Evolutionary conservation across 2,888 invertebrate genomes (phyloP).

Genomic region (Drosophila paranaensis): DNA sequence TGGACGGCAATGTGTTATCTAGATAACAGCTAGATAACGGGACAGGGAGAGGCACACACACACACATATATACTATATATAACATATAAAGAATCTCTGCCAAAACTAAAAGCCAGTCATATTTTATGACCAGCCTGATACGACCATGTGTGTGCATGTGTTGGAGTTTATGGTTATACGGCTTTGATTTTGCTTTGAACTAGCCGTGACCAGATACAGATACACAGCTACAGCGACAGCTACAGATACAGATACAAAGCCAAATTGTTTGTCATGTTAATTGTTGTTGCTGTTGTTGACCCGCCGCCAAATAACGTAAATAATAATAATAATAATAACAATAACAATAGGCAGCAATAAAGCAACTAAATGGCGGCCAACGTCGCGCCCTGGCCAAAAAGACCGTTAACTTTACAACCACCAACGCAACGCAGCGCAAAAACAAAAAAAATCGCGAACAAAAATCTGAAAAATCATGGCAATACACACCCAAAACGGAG

Average conservation of each 20-base stretch:
- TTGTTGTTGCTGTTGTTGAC: conserved; percentile 38
- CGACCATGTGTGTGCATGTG: conserved; percentile 31
- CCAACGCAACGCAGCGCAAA: conserved; percentile 37
- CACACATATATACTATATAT: background rate
- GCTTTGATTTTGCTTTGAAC: conserved; percentile 75
- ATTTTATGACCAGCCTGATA: conserved; percentile 62
- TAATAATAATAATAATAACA: conserved; percentile 25
- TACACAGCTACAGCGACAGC: conserved; percentile 8
- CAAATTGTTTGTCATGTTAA: conserved; percentile 51
- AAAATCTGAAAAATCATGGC: conserved; percentile 70
- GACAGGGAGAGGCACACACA: background rate
- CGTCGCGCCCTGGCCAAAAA: conserved; percentile 24
- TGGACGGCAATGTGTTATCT: conserved; percentile 53
- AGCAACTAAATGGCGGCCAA: conserved; percentile 47
- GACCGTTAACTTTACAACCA: conserved; percentile 53
- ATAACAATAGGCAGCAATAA: conserved; percentile 46
- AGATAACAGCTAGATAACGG: conserved; percentile 67
- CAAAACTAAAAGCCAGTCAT: conserved; percentile 48
- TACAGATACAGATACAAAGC: conserved; percentile 8
- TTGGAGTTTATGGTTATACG: conserved; percentile 68
- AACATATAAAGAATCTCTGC: conserved; percentile 64
- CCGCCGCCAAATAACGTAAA: conserved; percentile 21
- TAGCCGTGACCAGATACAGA: conserved; percentile 54
- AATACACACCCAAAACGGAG: conserved; percentile 62
- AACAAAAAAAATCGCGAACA: conserved; percentile 5